Conservation (phyloP, 2,797 vertebrate genomes). For the Petrocephalus schoutedeni region DNA sequence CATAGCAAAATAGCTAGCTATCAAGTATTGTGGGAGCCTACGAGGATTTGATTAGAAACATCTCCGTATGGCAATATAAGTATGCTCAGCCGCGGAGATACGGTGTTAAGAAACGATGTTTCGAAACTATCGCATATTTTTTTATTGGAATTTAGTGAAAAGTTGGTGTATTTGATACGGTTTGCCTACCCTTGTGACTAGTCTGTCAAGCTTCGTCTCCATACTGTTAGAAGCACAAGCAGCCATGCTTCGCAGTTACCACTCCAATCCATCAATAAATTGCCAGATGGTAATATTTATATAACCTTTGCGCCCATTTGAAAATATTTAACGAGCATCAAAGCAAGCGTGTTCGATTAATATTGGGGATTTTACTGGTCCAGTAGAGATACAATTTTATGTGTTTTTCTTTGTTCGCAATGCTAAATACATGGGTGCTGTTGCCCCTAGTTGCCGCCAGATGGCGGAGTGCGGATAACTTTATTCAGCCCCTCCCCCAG, state of each 20-base stretch:
- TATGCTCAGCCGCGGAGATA: conserved; percentile 14
- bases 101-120: not conserved
- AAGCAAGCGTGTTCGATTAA: conserved; percentile 24
- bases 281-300: conserved; percentile 31
- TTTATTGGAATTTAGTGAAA: conserved; percentile 5
- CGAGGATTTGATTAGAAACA: conserved; percentile 23
- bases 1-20: conserved; percentile 25
- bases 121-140: conserved; percentile 26
- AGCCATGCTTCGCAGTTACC: conserved; percentile 49
- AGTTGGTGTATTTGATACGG: conserved; percentile 22
- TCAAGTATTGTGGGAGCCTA: conserved; percentile 41
- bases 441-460: conserved; percentile 62
- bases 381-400: conserved; percentile 36
- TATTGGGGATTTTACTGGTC: conserved; percentile 12
- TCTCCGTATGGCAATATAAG: conserved; percentile 8
- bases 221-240: conserved; percentile 46
- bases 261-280: conserved; percentile 29
- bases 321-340: not conserved
- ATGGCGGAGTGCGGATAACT: conserved; percentile 53
- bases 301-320: conserved; percentile 31
- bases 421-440: conserved; percentile 57
- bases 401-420: conserved; percentile 55
- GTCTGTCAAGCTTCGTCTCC: conserved; percentile 41
- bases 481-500: conserved; percentile 41
- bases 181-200: conserved; percentile 38